Evolutionary conservation across 2,113 vertebrate species (phyloP).

Genomic region (Heliornis fulica): DNA sequence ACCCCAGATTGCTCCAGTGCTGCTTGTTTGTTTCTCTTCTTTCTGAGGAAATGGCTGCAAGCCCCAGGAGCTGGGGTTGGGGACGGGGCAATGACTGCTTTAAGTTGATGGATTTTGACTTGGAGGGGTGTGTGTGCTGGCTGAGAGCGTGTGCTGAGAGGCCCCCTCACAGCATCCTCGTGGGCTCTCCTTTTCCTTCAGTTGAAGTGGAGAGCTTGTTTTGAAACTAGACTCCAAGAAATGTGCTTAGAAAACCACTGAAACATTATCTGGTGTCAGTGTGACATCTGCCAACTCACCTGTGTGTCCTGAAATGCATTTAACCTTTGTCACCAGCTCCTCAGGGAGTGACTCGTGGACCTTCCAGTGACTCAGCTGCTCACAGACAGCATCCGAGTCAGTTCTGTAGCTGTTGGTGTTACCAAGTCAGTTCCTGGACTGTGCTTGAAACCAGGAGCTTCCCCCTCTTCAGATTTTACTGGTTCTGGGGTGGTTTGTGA

Average conservation of each 20-base stretch:
- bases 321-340: neutral
- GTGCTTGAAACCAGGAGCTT: neutral
- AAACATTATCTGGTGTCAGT: neutral
- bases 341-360: neutral
- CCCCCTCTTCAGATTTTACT: neutral
- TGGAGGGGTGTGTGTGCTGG: neutral
- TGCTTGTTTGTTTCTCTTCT: neutral
- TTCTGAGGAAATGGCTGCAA: neutral
- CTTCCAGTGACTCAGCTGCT: neutral
- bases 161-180: fast-evolving
- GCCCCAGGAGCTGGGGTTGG: neutral
- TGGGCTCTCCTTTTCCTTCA: neutral
- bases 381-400: neutral
- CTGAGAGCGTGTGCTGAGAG: neutral
- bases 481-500: neutral
- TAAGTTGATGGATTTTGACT: neutral
- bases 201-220: neutral
- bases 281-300: neutral
- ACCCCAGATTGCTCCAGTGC: neutral
- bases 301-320: neutral
- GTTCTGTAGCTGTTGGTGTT: neutral
- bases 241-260: neutral
- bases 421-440: neutral
- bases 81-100: neutral
- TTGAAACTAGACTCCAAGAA: neutral